Percentiles rank a stretch among this genome's conserved stretches.
These are phyloP conservation scores for Lasiommata megera DNA, from an alignment of 2,888 invertebrate genomes.

Conservation along the genomic window DNA sequence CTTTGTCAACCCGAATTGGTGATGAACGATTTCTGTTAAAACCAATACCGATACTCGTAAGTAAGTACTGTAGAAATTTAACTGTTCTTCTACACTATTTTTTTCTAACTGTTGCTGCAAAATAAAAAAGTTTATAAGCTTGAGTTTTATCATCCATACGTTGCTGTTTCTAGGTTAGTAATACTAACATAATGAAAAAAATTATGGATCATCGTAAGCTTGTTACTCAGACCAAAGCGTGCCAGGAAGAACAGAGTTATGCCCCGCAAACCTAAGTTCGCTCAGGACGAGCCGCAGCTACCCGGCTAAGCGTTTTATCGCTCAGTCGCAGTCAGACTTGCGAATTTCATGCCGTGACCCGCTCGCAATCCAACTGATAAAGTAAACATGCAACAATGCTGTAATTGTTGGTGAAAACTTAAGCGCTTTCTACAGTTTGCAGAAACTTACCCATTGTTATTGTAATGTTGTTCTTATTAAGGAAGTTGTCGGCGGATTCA, in stretches of 20 bases:
- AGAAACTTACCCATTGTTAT: conserved; percentile 6
- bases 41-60: too few relatives aligned
- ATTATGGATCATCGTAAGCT: conserved; percentile 22
- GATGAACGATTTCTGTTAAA: too few relatives aligned
- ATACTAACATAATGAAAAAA: too few relatives aligned
- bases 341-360: conserved; percentile 45
- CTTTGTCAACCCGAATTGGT: too few relatives aligned
- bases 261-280: conserved; percentile 51
- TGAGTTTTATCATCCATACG: too few relatives aligned
- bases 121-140: too few relatives aligned
- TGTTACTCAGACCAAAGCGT: conserved; percentile 34
- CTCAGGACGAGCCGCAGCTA: conserved; percentile 53
- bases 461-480: conserved; percentile 5
- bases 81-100: too few relatives aligned
- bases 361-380: conserved; percentile 16
- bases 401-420: conserved; percentile 17
- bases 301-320: conserved; percentile 77
- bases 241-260: conserved; percentile 42
- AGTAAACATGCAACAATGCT: conserved; percentile 24
- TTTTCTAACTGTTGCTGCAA: too few relatives aligned
- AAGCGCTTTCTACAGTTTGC: conserved; percentile 15
- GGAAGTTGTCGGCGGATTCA: not conserved
- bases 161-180: too few relatives aligned
- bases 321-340: conserved; percentile 54
- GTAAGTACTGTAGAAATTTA: too few relatives aligned